These are phyloP conservation scores for Sturnus vulgaris DNA, from an alignment of 2,113 vertebrate species.

Conservation along the genomic window DNA sequence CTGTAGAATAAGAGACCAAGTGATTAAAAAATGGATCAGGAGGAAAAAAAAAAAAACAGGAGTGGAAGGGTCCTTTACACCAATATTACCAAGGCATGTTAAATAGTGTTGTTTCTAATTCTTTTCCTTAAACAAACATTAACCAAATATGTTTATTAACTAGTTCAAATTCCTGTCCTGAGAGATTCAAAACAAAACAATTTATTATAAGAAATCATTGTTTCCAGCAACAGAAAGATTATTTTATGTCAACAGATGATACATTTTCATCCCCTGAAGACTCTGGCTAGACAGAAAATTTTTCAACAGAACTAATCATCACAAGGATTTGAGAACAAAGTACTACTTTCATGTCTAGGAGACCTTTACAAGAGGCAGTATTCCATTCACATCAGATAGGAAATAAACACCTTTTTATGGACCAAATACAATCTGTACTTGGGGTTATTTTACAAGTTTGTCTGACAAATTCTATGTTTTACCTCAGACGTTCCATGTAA, in stretches of 20 bases:
- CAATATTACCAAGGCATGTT: accelerated
- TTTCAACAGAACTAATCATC: neutral
- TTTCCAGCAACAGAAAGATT: neutral
- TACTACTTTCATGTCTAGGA: neutral
- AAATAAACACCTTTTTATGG: neutral
- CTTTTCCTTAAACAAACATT: neutral
- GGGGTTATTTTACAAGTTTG: neutral
- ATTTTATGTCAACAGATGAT: neutral
- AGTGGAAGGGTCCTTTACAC: neutral
- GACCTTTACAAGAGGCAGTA: neutral
- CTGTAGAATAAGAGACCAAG: neutral
- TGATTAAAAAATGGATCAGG: neutral
- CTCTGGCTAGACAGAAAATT: neutral
- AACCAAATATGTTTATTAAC: neutral
- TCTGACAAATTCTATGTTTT: neutral
- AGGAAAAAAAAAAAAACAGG: neutral
- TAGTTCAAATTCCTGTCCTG: neutral
- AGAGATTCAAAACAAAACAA: neutral
- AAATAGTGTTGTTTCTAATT: neutral
- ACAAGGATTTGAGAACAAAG: neutral
- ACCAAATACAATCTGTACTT: neutral
- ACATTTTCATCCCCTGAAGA: neutral
- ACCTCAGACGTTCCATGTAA: neutral
- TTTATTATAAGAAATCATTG: neutral
- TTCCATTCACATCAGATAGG: neutral